Evolutionary conservation across 2,113 vertebrate species (phyloP).

Genomic region (Channa argus): DNA sequence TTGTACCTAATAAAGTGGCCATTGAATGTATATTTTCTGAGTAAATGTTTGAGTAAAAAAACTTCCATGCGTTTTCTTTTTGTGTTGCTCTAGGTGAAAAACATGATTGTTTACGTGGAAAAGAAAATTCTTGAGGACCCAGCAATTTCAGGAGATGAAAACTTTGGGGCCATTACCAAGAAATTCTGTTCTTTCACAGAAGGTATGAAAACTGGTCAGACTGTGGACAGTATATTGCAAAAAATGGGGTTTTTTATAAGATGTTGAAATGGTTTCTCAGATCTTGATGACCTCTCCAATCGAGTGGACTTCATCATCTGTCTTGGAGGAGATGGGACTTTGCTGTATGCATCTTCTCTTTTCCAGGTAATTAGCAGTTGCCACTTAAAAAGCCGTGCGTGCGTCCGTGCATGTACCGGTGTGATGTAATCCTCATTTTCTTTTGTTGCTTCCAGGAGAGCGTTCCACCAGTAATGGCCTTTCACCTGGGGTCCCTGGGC

Average conservation of each 20-base stretch:
- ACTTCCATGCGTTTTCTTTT: neutral
- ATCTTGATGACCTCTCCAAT: constrained; percentile 88
- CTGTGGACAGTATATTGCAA: neutral
- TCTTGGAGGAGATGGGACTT: constrained; percentile 86
- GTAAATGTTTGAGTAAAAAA: neutral
- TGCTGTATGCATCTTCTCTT: constrained; percentile 87
- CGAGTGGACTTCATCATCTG: constrained; percentile 87
- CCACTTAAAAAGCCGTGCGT: neutral
- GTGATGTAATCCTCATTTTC: accelerated
- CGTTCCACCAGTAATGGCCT: constrained; percentile 87
- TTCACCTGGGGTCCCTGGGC: constrained; percentile 86
- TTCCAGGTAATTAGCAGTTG: constrained; percentile 80
- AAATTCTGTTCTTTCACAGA: constrained; percentile 98
- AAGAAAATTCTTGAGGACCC: constrained; percentile 96
- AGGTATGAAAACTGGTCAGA: constrained; percentile 75
- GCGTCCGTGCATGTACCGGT: accelerated
- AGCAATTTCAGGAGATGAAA: constrained; percentile 89
- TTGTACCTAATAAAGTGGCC: no score
- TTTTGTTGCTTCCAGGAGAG: constrained; percentile 74
- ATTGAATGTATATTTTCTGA: no score
- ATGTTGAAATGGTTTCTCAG: constrained; percentile 67
- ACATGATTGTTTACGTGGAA: constrained; percentile 96
- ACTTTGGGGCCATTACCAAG: constrained; percentile 90
- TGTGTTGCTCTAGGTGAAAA: constrained; percentile 84
- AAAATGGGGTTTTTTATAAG: neutral